Evolutionary conservation across 2,888 invertebrate species (phyloP).

Genomic region (Agrochola litura): DNA sequence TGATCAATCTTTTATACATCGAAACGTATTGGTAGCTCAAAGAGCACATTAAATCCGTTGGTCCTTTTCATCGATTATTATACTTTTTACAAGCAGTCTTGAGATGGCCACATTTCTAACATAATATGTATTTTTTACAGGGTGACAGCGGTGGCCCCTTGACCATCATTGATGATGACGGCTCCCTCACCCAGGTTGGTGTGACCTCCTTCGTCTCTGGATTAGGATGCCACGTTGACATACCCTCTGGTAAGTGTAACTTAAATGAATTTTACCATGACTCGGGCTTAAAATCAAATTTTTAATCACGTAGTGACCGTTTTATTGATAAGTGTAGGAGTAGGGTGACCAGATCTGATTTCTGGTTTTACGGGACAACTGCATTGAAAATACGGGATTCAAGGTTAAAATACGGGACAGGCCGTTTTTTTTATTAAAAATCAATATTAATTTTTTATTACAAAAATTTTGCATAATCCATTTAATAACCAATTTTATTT

Average conservation of each 20-base stretch:
- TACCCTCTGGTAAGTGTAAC: conserved; percentile 78
- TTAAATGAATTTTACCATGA: background rate
- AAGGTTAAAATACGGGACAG: too few species aligned
- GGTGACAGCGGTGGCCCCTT: conserved; percentile 86
- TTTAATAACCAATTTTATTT: too few species aligned
- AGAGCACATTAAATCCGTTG: background rate
- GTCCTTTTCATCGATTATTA: background rate
- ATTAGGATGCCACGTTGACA: conserved; percentile 77
- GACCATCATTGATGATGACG: conserved; percentile 75
- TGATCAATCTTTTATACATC: background rate
- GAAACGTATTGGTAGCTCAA: background rate
- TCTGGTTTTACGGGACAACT: too few species aligned
- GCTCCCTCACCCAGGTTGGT: conserved; percentile 74
- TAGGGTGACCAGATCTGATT: too few species aligned
- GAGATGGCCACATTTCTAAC: background rate
- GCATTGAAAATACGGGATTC: too few species aligned
- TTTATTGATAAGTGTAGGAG: background rate
- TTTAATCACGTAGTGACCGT: background rate
- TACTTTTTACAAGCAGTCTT: background rate
- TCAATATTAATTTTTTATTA: too few species aligned
- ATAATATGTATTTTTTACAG: conserved; percentile 64
- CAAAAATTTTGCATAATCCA: too few species aligned
- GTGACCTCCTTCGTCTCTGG: conserved; percentile 82
- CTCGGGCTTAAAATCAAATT: background rate
- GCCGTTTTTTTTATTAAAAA: too few species aligned